These are phyloP conservation scores for Tetragonula clypearis DNA, from an alignment of 1,140 invertebrate species.

Conservation along the genomic window DNA sequence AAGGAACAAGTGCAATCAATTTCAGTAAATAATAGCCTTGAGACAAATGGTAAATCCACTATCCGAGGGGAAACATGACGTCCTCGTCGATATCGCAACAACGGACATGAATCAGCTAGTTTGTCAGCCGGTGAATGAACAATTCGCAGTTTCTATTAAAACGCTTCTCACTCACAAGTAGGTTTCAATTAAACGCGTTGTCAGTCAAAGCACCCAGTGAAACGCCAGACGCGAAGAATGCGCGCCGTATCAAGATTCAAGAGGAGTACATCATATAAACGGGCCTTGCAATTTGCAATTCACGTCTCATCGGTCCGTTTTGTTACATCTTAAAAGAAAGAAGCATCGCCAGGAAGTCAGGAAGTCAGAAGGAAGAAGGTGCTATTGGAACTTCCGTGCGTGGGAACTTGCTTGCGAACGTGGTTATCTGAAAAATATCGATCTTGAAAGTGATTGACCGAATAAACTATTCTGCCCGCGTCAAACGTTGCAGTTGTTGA, in stretches of 20 bases:
- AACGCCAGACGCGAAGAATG: neutral
- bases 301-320: neutral
- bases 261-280: neutral
- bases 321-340: neutral
- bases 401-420: no score
- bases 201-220: no score
- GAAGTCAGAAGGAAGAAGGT: neutral
- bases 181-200: neutral
- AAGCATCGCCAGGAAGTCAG: neutral
- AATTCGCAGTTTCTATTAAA: neutral
- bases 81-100: constrained; percentile 12
- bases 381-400: neutral
- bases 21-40: neutral
- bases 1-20: neutral
- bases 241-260: neutral
- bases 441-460: neutral
- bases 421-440: neutral
- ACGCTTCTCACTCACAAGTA: neutral
- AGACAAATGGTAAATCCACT: constrained; percentile 28
- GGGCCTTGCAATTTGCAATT: neutral
- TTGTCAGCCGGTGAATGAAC: neutral
- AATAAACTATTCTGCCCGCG: no score
- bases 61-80: neutral
- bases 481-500: neutral
- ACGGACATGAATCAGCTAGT: constrained; percentile 27